phyloP scores from a whole-genome alignment of 2,797 vertebrate species.

The Oceanodroma leucorhoa region DNA sequence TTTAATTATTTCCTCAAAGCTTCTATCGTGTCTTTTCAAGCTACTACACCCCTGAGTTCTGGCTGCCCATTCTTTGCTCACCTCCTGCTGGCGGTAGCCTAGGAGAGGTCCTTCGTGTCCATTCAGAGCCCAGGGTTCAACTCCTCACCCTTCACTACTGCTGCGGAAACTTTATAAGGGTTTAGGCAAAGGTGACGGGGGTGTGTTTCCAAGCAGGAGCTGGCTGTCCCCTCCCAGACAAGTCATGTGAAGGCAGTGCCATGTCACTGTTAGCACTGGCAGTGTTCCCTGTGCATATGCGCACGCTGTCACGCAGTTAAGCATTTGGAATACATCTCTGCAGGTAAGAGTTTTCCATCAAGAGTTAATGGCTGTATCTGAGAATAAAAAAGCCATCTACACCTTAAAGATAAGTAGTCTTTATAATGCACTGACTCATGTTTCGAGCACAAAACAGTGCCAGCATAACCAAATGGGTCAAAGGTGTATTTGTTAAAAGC shows the following conservation, averaged over 20 bases:
- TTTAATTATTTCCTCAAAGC: background rate
- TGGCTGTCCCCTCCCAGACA: conserved; percentile 45
- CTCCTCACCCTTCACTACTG: background rate
- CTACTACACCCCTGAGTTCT: background rate
- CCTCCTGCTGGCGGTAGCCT: conserved; percentile 14
- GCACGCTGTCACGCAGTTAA: background rate
- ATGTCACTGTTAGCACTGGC: conserved; percentile 30
- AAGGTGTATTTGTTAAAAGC: background rate
- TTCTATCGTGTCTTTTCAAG: background rate
- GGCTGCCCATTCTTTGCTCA: background rate
- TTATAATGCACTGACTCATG: background rate
- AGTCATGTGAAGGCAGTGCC: conserved; percentile 37
- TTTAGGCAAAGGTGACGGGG: background rate
- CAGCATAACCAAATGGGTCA: background rate
- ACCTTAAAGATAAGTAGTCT: background rate
- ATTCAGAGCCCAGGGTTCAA: background rate
- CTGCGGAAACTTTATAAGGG: background rate
- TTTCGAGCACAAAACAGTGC: background rate
- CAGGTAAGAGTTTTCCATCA: background rate
- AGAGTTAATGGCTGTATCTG: background rate
- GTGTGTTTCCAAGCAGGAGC: conserved; percentile 26
- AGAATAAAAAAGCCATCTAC: background rate
- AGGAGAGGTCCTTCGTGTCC: conserved; percentile 2
- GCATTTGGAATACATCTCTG: background rate
- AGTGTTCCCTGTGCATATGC: background rate